Evolutionary conservation across 1,140 invertebrate species (phyloP), one percentile per base, ranked within the genome.

Genomic region (Penaeus japonicus): DNA sequence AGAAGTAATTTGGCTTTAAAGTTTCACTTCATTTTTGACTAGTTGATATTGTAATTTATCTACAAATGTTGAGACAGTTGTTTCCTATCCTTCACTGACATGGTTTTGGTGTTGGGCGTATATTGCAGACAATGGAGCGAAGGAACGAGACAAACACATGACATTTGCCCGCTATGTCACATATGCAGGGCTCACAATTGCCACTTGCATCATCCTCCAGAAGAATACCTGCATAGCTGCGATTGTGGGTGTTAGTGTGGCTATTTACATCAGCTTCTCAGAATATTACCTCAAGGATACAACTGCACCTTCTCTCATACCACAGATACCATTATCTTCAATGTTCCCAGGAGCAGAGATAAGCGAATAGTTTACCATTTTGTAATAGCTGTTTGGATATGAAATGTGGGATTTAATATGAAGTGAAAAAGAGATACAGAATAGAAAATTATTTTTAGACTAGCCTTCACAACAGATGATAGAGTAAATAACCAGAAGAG

Each of bases 121-220:
- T 62, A 59, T 93, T 92, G 12, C 90, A 94, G 94, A 94, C 92
- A 92, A 93, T 32, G 93, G 93, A 78, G 91, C 93, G 24, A 84
- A 92, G 92, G 87, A 93, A 92, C 81, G 92, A 90, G 90, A 92
- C 89, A 85, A 91, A 53, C 92, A 92, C 70, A 94, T 95, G 90
- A 95, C 94, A 91, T 92, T 94, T 47, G 94, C 95, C 20, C 93
- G 96, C 89, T 96, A 97, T 92, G 92, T 95, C 39, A 96, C 96
- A 3, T 97, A 97, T 92, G 93, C 96, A 83, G 96, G 96, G 20
- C 93, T 97, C 24, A 96, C 95, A 91, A 91, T 96, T 59, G 96
- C 96, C 85, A 96, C 96, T 1, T 96, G 95, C 91, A 97, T 97
- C 78, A 96, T 97, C 91, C 96, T 97, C 84, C 95, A 96, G 91